Conservation (phyloP, 2,113 vertebrate species). For the Parus major region DNA sequence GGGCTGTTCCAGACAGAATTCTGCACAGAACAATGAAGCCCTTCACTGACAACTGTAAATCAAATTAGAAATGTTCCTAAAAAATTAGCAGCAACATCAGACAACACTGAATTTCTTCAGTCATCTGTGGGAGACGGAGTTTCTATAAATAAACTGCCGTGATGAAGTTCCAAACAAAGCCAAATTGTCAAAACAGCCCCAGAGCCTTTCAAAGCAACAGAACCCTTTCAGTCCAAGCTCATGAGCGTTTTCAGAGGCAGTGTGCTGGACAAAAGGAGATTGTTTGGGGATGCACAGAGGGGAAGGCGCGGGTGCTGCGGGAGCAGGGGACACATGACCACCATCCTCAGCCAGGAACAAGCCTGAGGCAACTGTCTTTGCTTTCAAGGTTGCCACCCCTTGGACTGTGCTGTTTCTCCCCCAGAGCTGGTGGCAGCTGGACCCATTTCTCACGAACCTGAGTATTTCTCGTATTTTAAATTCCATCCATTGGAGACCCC, state of each 20-base stretch:
- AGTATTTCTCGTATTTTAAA: neutral
- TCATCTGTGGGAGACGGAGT: neutral
- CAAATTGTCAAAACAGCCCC: slow-evolving; percentile 38
- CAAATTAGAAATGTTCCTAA: slow-evolving; percentile 9
- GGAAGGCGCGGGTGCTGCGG: neutral
- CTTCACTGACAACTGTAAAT: neutral
- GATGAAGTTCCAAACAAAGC: slow-evolving; percentile 34
- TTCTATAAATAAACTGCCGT: slow-evolving; percentile 16
- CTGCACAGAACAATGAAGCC: neutral
- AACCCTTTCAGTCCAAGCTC: neutral
- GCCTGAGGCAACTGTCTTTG: neutral
- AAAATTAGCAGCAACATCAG: neutral
- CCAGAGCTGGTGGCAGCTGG: neutral
- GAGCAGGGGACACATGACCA: neutral
- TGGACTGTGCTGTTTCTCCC: neutral
- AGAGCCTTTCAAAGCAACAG: neutral
- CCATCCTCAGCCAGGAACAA: neutral
- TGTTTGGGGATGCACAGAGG: neutral
- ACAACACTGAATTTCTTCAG: neutral
- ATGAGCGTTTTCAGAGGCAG: neutral
- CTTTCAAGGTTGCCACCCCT: neutral
- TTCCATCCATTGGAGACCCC: neutral
- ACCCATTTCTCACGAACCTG: neutral
- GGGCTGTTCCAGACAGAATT: neutral
- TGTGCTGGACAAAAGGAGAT: neutral